Conservation (phyloP, 2,888 invertebrate genomes). For the Emmelina monodactyla region DNA sequence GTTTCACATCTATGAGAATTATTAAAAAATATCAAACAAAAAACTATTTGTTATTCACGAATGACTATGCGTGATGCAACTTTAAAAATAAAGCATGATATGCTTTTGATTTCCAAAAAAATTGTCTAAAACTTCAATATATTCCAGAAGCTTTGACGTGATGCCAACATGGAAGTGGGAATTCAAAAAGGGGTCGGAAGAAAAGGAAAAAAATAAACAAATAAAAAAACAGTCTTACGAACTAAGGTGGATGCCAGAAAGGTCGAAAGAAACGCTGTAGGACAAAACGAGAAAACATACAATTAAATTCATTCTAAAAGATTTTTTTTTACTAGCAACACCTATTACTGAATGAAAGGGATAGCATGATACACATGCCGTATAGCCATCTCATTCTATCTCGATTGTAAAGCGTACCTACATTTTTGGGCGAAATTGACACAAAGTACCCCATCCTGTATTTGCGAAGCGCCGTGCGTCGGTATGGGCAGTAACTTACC, state of each 20-base stretch:
- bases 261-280: conserved; percentile 63
- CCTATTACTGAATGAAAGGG: conserved; percentile 2
- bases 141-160: too few relatives aligned
- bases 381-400: not conserved
- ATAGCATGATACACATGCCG: conserved; percentile 19
- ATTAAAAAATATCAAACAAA: too few relatives aligned
- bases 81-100: too few relatives aligned
- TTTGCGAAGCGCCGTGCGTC: too few relatives aligned
- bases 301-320: conserved; percentile 2
- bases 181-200: conserved; percentile 19
- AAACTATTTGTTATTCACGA: too few relatives aligned
- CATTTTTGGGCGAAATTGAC: too few relatives aligned
- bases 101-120: too few relatives aligned
- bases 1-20: too few relatives aligned
- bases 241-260: conserved; percentile 64
- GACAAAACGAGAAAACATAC: conserved; percentile 33
- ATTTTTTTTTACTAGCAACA: not conserved
- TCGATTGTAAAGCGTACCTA: not conserved
- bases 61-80: too few relatives aligned
- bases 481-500: conserved; percentile 42
- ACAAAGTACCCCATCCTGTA: too few relatives aligned
- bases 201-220: conserved; percentile 26
- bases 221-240: conserved; percentile 55
- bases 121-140: too few relatives aligned
- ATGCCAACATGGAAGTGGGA: too few relatives aligned